phyloP scores from a whole-genome alignment of 2,888 invertebrate genomes.

The Tipula confusa region DNA sequence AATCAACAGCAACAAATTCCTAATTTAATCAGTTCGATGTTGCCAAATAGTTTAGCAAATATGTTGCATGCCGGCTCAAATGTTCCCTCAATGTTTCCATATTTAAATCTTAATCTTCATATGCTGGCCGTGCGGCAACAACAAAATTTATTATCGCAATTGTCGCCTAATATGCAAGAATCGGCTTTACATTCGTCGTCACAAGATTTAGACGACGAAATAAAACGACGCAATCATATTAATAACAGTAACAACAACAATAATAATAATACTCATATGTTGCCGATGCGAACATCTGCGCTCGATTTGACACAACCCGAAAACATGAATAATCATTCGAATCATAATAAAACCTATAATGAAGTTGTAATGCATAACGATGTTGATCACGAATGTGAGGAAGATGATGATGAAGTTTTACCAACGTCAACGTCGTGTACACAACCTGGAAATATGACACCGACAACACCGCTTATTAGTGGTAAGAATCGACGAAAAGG shows the following conservation, averaged over 20 bases:
- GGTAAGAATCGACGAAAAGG: conserved; percentile 72
- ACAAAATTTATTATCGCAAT: conserved; percentile 46
- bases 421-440: conserved; percentile 41
- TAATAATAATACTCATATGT: background rate
- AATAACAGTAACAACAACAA: background rate
- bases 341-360: background rate
- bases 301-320: conserved; percentile 26
- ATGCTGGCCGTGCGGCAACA: conserved; percentile 50
- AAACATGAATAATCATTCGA: background rate
- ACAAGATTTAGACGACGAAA: conserved; percentile 17
- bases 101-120: conserved; percentile 49
- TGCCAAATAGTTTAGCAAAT: conserved; percentile 44
- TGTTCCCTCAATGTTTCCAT: conserved; percentile 46
- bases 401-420: conserved; percentile 27
- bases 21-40: conserved; percentile 38
- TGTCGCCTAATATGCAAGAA: conserved; percentile 45
- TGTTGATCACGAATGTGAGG: background rate
- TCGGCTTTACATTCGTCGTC: conserved; percentile 37
- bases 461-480: conserved; percentile 40
- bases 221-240: conserved; percentile 29
- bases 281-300: background rate
- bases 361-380: background rate
- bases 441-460: conserved; percentile 42
- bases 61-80: conserved; percentile 44
- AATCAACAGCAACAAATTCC: conserved; percentile 29